Conservation (phyloP, 2,888 invertebrate species). For the Esperia sulphurella region DNA sequence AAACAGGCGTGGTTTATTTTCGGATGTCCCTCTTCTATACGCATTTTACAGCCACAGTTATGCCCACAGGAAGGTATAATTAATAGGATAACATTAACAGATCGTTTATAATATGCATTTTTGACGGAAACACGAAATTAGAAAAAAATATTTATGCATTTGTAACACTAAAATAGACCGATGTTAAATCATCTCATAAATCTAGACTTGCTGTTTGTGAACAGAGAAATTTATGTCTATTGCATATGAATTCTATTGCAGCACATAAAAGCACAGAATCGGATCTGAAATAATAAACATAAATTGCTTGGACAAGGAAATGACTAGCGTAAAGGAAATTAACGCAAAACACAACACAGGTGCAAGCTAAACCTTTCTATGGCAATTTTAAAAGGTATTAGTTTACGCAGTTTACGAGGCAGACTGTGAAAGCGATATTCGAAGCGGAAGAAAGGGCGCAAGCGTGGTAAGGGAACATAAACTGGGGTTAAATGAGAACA, state of each 20-base stretch:
- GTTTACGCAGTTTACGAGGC: slow-evolving; percentile 9
- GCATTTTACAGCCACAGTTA: slow-evolving; percentile 47
- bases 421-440: neutral
- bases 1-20: slow-evolving; percentile 64
- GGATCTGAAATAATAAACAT: slow-evolving; percentile 5
- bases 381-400: slow-evolving; percentile 18
- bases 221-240: neutral
- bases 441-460: slow-evolving; percentile 1
- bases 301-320: slow-evolving; percentile 16
- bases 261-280: neutral
- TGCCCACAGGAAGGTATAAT: slow-evolving; percentile 65
- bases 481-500: neutral
- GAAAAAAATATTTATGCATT: slow-evolving; percentile 40
- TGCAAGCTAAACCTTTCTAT: slow-evolving; percentile 18
- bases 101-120: slow-evolving; percentile 48
- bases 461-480: neutral
- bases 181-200: slow-evolving; percentile 3
- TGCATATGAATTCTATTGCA: neutral
- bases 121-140: slow-evolving; percentile 53
- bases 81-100: slow-evolving; percentile 65
- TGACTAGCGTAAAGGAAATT: slow-evolving; percentile 20
- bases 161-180: slow-evolving; percentile 24
- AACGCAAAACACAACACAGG: slow-evolving; percentile 18
- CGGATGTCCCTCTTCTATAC: slow-evolving; percentile 48
- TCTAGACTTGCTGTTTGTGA: neutral